Conservation (phyloP, 1,140 invertebrate genomes). For the Anadara kagoshimensis region DNA sequence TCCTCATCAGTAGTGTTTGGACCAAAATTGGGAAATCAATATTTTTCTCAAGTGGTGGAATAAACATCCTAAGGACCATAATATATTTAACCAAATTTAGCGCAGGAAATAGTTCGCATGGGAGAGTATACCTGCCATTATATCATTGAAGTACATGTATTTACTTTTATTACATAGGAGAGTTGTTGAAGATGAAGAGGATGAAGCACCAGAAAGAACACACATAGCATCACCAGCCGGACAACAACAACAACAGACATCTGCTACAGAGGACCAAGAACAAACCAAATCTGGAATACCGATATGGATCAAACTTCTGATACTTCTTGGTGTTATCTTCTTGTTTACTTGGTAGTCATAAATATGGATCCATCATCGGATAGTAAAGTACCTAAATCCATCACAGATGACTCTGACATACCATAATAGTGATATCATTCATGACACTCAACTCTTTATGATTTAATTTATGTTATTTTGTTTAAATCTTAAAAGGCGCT, state of each 20-base stretch:
- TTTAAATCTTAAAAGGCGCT: too few species aligned
- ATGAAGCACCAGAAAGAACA: neutral
- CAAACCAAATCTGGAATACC: constrained; percentile 22
- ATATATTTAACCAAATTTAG: too few species aligned
- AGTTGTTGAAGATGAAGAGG: neutral
- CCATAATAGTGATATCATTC: too few species aligned
- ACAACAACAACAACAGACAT: constrained; percentile 2
- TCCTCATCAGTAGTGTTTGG: too few species aligned
- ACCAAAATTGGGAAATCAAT: too few species aligned
- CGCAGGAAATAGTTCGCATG: too few species aligned
- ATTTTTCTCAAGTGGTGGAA: too few species aligned
- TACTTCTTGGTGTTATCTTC: constrained; percentile 42
- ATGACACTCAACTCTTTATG: too few species aligned
- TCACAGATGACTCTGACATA: neutral
- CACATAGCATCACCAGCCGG: neutral
- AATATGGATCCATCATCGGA: constrained; percentile 57
- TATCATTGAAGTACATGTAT: neutral
- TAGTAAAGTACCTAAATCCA: constrained; percentile 44
- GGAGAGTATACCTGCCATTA: too few species aligned
- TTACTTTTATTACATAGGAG: neutral
- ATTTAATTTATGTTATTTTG: too few species aligned
- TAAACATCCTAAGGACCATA: too few species aligned
- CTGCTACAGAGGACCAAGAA: too few species aligned
- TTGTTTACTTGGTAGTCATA: constrained; percentile 50
- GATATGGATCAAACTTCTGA: constrained; percentile 44